Percentiles rank a stretch among this genome's conserved stretches.
Evolutionary conservation across 2,113 vertebrate species (phyloP).

Genomic region (Dipodomys stephensi): DNA sequence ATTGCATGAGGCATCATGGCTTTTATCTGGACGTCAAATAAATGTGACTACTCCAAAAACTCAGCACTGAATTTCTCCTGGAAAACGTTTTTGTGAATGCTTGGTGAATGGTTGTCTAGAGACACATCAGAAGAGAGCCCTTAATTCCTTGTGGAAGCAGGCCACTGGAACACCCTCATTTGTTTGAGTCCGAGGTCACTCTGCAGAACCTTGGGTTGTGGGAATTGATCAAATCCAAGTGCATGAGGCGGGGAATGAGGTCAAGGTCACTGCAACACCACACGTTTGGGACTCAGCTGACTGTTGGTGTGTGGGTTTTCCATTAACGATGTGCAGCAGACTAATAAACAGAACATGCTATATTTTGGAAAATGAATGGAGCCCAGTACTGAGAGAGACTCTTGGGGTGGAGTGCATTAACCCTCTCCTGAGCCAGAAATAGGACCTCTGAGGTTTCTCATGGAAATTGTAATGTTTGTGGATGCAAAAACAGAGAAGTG

Average conservation of each 20-base stretch:
- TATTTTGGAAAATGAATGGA: conserved; percentile 66
- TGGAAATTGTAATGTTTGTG: conserved; percentile 68
- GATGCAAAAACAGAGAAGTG: conserved; percentile 41
- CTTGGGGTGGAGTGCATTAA: conserved; percentile 27
- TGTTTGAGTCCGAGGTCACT: conserved; percentile 1
- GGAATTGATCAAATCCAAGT: conserved; percentile 49
- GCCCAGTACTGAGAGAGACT: conserved; percentile 19
- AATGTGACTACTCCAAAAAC: neutral
- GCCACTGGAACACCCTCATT: conserved; percentile 1
- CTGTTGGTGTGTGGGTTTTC: conserved; percentile 41
- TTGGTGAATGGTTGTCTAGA: conserved; percentile 23
- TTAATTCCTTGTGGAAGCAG: conserved; percentile 32
- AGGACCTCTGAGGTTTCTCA: conserved; percentile 67
- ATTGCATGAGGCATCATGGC: neutral
- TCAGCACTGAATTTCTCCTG: neutral
- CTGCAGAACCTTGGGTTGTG: conserved; percentile 3
- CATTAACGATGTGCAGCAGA: conserved; percentile 8
- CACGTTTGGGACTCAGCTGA: neutral
- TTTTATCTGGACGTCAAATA: neutral
- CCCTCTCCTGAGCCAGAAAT: conserved; percentile 67
- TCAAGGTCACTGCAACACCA: conserved; percentile 47
- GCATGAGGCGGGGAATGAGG: neutral
- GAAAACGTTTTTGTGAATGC: neutral
- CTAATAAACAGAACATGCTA: conserved; percentile 54
- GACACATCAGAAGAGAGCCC: conserved; percentile 5